A percentile compares a stretch with the other conserved stretches of the same genome.
phyloP scores from a whole-genome alignment of 2,113 vertebrate species.

The Sciurus niger region DNA sequence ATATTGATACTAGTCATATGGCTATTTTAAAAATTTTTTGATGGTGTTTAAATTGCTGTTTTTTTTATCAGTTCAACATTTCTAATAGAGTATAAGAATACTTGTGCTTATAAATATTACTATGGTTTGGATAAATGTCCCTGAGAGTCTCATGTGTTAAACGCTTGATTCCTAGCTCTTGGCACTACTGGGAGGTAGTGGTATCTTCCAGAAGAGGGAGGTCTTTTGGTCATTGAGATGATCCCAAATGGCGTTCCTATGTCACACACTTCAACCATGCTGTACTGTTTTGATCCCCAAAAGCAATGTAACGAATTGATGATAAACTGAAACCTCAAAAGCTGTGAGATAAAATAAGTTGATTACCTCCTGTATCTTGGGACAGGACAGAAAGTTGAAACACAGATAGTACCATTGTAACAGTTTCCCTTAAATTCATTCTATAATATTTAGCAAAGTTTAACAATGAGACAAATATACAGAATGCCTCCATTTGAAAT shows the following conservation, averaged over 20 bases:
- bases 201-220: background rate
- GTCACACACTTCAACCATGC: fast-evolving
- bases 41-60: background rate
- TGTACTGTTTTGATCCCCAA: background rate
- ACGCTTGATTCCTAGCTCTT: background rate
- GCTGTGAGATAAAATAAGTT: background rate
- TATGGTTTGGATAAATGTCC: background rate
- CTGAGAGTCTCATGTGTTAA: background rate
- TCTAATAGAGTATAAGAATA: background rate
- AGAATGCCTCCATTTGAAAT: constrained; percentile 1
- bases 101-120: background rate
- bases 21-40: constrained; percentile 13
- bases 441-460: constrained; percentile 19
- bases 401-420: background rate
- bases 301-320: background rate
- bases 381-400: background rate
- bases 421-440: background rate
- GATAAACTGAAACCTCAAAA: background rate
- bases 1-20: background rate
- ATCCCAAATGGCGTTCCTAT: too few species aligned
- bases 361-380: background rate
- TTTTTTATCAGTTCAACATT: background rate
- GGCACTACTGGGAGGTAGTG: background rate
- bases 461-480: background rate
- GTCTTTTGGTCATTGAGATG: background rate